Evolutionary conservation across 2,797 vertebrate genomes (phyloP).

Genomic region (Oryzias dopingdopingensis): DNA sequence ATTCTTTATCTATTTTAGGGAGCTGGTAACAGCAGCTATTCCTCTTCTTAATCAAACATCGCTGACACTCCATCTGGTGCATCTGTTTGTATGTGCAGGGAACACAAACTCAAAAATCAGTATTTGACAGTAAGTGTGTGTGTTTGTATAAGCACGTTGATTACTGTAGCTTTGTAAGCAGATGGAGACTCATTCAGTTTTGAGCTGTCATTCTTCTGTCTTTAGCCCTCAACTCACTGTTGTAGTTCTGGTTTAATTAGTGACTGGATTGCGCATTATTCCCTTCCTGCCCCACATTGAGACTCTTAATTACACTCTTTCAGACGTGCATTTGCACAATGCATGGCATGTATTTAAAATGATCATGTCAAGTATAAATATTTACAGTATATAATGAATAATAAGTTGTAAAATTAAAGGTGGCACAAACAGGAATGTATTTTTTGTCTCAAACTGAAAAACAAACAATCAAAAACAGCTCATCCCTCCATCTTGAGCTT

Average conservation of each 20-base stretch:
- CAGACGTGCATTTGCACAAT: constrained; percentile 4
- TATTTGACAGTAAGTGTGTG: constrained; percentile 16
- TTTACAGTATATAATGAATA: not conserved
- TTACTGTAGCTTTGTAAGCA: constrained; percentile 67
- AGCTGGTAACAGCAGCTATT: constrained; percentile 21
- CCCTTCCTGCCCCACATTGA: constrained; percentile 45
- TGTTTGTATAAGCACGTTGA: constrained; percentile 44
- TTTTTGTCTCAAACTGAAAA: too few relatives aligned
- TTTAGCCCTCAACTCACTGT: constrained; percentile 28
- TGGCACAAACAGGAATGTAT: too few relatives aligned
- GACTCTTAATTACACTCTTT: constrained; percentile 11
- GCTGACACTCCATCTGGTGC: constrained; percentile 55
- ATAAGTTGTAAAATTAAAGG: not conserved
- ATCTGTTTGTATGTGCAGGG: constrained; percentile 29
- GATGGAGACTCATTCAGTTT: constrained; percentile 47
- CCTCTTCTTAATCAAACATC: constrained; percentile 61
- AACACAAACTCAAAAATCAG: constrained; percentile 28
- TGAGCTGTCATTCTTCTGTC: constrained; percentile 51
- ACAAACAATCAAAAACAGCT: too few relatives aligned
- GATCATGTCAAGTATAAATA: not conserved
- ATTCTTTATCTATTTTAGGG: not conserved
- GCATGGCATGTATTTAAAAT: not conserved
- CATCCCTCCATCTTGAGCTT: too few relatives aligned
- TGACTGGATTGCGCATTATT: constrained; percentile 58
- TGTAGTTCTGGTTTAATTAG: constrained; percentile 63